phyloP scores from a whole-genome alignment of 1,140 invertebrate species.

The Trissolcus basalis region DNA sequence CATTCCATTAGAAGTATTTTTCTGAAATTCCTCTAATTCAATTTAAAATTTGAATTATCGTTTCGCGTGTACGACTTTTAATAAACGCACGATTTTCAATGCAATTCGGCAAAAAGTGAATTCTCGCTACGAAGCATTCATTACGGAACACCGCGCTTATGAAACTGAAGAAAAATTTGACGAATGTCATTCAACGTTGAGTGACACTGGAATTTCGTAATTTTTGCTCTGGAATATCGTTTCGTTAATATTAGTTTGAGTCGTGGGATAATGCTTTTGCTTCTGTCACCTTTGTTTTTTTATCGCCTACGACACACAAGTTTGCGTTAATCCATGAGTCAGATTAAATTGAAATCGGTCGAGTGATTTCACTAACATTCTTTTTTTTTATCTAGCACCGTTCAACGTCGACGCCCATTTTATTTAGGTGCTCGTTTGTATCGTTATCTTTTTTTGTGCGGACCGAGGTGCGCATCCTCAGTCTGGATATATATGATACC shows the following conservation, averaged over 20 bases:
- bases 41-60: slow-evolving; percentile 26
- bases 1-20: too few species aligned
- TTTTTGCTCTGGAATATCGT: slow-evolving; percentile 39
- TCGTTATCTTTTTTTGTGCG: too few species aligned
- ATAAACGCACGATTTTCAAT: slow-evolving; percentile 37
- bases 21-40: slow-evolving; percentile 29
- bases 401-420: slow-evolving; percentile 7
- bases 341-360: slow-evolving; percentile 64
- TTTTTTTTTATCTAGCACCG: slow-evolving; percentile 38
- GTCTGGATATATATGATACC: too few species aligned
- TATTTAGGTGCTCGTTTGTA: too few species aligned
- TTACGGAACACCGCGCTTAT: slow-evolving; percentile 18
- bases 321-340: slow-evolving; percentile 53
- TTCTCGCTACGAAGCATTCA: slow-evolving; percentile 14
- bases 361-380: slow-evolving; percentile 44
- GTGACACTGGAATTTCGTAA: slow-evolving; percentile 42
- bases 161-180: slow-evolving; percentile 40
- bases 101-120: slow-evolving; percentile 18
- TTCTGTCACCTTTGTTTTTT: slow-evolving; percentile 8
- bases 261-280: slow-evolving; percentile 43
- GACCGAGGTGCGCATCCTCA: too few species aligned
- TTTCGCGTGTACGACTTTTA: slow-evolving; percentile 22
- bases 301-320: slow-evolving; percentile 34
- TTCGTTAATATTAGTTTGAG: slow-evolving; percentile 59
- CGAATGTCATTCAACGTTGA: slow-evolving; percentile 39